phyloP scores from a whole-genome alignment of 92 coral and sea anemone genomes.

The Porites evermanni region DNA sequence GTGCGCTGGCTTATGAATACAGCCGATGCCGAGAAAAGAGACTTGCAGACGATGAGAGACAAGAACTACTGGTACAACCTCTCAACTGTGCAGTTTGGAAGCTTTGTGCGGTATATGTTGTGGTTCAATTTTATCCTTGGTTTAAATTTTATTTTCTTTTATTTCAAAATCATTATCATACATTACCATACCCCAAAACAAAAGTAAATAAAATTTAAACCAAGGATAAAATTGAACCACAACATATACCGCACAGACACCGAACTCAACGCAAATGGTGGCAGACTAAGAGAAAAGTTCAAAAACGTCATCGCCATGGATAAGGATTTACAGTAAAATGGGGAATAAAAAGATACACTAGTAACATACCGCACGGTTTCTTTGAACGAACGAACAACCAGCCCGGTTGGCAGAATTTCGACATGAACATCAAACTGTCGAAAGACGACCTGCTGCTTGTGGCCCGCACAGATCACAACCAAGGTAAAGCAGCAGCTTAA shows the following conservation, averaged over 20 bases:
- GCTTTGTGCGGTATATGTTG: background rate
- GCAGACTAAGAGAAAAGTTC: background rate
- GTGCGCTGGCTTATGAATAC: conserved; percentile 10
- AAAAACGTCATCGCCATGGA: background rate
- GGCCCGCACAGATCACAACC: background rate
- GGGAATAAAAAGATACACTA: background rate
- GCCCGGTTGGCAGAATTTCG: conserved; percentile 14
- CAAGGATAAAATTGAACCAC: background rate
- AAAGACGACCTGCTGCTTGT: conserved; percentile 1
- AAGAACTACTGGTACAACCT: background rate
- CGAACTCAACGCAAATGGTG: background rate
- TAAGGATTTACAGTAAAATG: background rate
- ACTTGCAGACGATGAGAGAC: background rate
- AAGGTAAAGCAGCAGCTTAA: background rate
- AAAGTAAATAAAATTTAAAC: too few species aligned
- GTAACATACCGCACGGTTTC: conserved; percentile 3
- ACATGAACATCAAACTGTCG: background rate
- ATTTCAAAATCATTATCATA: too few species aligned
- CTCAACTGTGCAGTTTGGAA: background rate
- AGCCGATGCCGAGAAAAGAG: background rate
- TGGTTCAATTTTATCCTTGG: too few species aligned
- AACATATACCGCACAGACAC: background rate
- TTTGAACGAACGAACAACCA: background rate
- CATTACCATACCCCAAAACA: too few species aligned
- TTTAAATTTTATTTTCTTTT: too few species aligned